Conservation (phyloP, 2,888 invertebrate genomes). For the Apeira syringaria region DNA sequence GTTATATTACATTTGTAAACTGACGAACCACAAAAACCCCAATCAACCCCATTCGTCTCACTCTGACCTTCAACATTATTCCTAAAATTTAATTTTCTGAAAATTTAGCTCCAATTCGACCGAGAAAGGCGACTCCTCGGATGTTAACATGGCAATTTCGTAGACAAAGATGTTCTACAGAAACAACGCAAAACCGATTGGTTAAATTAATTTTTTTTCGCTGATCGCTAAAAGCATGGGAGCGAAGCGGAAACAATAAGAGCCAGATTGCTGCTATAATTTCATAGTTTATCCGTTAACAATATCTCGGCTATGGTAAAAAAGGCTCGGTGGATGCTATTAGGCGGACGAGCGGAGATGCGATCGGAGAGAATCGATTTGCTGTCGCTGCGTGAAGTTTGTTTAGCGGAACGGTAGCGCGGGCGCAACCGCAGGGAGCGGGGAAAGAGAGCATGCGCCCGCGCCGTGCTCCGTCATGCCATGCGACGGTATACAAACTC, state of each 20-base stretch:
- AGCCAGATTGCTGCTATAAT: constrained; percentile 62
- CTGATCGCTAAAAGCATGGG: constrained; percentile 54
- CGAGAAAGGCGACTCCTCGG: constrained; percentile 52
- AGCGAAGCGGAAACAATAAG: constrained; percentile 65
- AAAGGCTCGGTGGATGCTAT: constrained; percentile 73
- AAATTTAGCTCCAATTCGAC: constrained; percentile 54
- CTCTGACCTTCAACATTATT: constrained; percentile 50
- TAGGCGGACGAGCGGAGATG: constrained; percentile 65
- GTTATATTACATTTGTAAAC: constrained; percentile 32
- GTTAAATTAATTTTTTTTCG: constrained; percentile 61
- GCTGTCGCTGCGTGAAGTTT: constrained; percentile 76
- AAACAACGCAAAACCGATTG: constrained; percentile 77
- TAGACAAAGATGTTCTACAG: constrained; percentile 76
- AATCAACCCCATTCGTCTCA: constrained; percentile 56
- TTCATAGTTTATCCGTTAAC: constrained; percentile 75
- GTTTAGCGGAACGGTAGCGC: constrained; percentile 75
- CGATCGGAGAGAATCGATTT: constrained; percentile 76
- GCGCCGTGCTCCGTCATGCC: constrained; percentile 50
- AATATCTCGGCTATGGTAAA: constrained; percentile 65
- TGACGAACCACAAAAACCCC: constrained; percentile 43
- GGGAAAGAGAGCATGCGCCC: constrained; percentile 49
- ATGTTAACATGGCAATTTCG: constrained; percentile 60
- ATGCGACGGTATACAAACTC: constrained; percentile 26
- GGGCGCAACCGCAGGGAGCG: constrained; percentile 24
- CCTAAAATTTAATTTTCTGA: constrained; percentile 64